Conservation (phyloP, 2,113 vertebrate species). For the Hystrix brachyura region DNA sequence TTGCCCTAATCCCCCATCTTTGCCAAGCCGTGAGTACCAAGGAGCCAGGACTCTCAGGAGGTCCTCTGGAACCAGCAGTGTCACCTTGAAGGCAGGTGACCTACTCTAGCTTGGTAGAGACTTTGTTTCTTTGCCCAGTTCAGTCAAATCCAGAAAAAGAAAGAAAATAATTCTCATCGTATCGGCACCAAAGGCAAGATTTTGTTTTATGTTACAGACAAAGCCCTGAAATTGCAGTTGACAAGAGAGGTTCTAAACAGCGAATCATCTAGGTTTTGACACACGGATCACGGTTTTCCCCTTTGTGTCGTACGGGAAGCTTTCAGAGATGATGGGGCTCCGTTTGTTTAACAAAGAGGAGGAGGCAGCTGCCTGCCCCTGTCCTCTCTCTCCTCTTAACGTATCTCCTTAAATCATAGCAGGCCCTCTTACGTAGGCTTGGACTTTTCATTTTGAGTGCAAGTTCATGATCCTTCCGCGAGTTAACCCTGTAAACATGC, state of each 20-base stretch:
- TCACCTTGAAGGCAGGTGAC: background rate
- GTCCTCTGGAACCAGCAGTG: background rate
- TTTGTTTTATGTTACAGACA: conserved; percentile 66
- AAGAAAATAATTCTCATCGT: conserved; percentile 30
- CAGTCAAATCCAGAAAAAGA: conserved; percentile 54
- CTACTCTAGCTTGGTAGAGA: background rate
- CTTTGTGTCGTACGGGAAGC: conserved; percentile 5
- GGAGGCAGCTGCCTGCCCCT: background rate
- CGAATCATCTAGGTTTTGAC: conserved; percentile 58
- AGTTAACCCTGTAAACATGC: background rate
- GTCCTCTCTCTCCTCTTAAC: background rate
- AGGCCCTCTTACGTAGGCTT: background rate
- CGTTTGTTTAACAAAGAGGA: background rate
- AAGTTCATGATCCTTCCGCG: background rate
- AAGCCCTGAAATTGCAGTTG: conserved; percentile 60
- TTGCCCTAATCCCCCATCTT: background rate
- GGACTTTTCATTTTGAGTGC: background rate
- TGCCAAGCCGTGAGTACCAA: no score
- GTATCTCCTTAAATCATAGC: background rate
- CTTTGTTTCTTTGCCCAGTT: conserved; percentile 1
- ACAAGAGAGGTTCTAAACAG: conserved; percentile 49
- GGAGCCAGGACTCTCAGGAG: background rate
- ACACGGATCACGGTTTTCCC: background rate
- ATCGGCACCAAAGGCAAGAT: conserved; percentile 36
- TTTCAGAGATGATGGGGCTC: background rate